Evolutionary conservation across 2,797 vertebrate species (phyloP), one percentile per base, ranked within the genome.

Genomic region (Rhinogobio ventralis): DNA sequence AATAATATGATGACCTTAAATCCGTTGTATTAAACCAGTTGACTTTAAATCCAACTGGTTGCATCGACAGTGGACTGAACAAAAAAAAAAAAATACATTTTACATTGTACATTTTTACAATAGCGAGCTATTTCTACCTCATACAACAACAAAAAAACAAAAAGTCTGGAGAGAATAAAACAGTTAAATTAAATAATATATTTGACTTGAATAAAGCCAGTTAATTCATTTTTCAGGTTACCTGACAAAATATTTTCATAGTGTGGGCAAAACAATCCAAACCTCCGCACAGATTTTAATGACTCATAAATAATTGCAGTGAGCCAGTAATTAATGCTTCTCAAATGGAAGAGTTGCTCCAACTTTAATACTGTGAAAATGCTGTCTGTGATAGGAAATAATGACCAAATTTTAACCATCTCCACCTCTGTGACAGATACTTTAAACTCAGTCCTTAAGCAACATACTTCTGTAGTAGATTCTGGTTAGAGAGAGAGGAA

Each of bases 281-380:
- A 53, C 81, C 68, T 83, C 45, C 7, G 11, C 33, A 53, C 33
- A 36, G 17, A 66, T 75, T 83, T 76, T 23, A 75, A 83, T 76
- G 60, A 67, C 71, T 67, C 30, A 75, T 66, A 39, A 67, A 53
- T 67, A 49, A 72, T 66, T 51, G 46, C 71, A 75, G 69, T 46
- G 10, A 64, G 23, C 13, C 23, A 28, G 45, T 66, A 83, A 83
- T 83, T 75, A 83, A 83, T 83, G 39, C 8, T 28, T 19, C 30
- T 53, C 72, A 33, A 62, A 62, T 14, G 53, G 13, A 75, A 66
- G 71, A 75, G 33, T 39, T 42, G 30, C 11, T 49, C 69, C 33
- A 64, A 64, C 19, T 67, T 42, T 83, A 66, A 75, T 53, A 28
- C 13, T 28, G 60, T 28, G 42, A 67, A 25, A 53, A 67, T 36